Base-by-base conservation (phyloP, 2,113 vertebrate genomes). In the Balaeniceps rex region DNA sequence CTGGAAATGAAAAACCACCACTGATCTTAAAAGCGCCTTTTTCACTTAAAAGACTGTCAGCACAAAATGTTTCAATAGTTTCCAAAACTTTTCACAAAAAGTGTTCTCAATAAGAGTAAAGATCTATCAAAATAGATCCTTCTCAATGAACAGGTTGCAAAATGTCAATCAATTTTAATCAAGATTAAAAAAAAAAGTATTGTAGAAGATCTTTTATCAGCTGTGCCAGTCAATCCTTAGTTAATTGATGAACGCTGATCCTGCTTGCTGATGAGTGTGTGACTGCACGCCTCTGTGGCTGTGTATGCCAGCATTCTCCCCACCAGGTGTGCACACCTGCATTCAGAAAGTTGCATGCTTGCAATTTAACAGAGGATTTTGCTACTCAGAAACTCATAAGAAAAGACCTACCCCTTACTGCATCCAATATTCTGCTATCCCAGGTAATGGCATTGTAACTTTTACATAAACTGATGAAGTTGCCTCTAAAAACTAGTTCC, bases 291-390 rank as follows among this genome's bases (percentile, higher is more conserved):
- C 36, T 36, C 61, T 38, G 36, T 36, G 68, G 29, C 66, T 46
- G 24, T 4, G 3, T 1, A 1, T 11, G 5, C n/a, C 23, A 11
- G 57, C 4, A 3, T 71, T 55, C 29, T 46, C 12, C 47, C 49
- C 44, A 17, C 36, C 69, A 77, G 34, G 8, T 44, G 14, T 8
- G 10, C 80, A 52, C 64, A 40, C 17, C n/a, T 79, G 52, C 70
- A 19, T 24, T 60, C 1, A 3, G 21, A 23, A 82, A 83, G 34
- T 12, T 60, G 24, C 40, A 36, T 2, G 6, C 33, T 28, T 78
- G 46, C 51, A 75, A 13, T 82, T 69, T 44, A 36, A 38, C 42
- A 33, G 46, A 51, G 64, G 29, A 34, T 42, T 94, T 92, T 63
- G 47, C 19, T 83, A 5, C 36, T 79, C 51, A 21, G 28, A 34